phyloP scores from a whole-genome alignment of 2,797 vertebrate species.

The Clarias fuscus region DNA sequence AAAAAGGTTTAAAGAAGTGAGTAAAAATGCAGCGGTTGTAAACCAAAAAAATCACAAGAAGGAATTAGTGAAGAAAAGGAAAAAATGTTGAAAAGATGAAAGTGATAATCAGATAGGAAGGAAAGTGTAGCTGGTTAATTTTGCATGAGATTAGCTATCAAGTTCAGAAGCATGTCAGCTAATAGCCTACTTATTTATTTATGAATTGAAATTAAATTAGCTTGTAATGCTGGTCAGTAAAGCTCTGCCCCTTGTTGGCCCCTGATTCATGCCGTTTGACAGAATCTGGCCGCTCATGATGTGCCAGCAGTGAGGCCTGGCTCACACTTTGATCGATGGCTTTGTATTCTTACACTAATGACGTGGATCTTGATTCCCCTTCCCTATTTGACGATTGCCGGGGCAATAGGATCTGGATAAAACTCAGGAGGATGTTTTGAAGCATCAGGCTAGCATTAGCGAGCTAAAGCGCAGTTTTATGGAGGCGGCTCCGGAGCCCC shows the following conservation, averaged over 20 bases:
- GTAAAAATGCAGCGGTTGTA: not conserved
- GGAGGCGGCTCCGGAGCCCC: constrained; percentile 95
- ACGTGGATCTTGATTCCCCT: constrained; percentile 50
- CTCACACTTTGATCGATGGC: constrained; percentile 56
- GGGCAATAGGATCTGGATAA: constrained; percentile 95
- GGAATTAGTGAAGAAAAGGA: not conserved
- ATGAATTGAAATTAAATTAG: not conserved
- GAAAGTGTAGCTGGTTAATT: not conserved
- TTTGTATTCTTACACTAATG: constrained; percentile 58
- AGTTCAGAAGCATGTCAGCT: not conserved
- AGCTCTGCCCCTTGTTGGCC: not conserved
- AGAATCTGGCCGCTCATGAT: not conserved
- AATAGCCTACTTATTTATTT: not conserved
- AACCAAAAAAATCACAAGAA: not conserved
- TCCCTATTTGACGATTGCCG: constrained; percentile 50
- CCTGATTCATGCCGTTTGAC: no score
- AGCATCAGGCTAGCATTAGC: constrained; percentile 99
- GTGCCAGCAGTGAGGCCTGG: constrained; percentile 62
- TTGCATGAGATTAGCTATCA: not conserved
- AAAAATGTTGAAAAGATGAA: not conserved
- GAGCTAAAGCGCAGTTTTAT: constrained; percentile 99
- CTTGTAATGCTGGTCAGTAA: not conserved
- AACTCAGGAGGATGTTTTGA: constrained; percentile 98
- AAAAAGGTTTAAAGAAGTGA: not conserved
- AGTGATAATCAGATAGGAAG: not conserved